Evolutionary conservation across 2,888 invertebrate species (phyloP).

Genomic region (Cantharis lateralis): DNA sequence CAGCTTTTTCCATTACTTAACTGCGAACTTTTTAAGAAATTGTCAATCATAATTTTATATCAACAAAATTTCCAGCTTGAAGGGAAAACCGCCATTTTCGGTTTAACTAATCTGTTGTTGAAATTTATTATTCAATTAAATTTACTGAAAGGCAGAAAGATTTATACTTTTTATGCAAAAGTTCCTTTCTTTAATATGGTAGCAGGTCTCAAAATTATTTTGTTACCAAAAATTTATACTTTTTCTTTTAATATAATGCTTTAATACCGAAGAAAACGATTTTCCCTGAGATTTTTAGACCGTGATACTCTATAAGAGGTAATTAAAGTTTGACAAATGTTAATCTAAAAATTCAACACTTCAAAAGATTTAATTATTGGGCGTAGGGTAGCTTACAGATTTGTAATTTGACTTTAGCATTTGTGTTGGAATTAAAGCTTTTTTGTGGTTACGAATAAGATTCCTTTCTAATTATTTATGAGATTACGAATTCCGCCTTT

Average conservation of each 20-base stretch:
- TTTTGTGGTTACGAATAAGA: background rate
- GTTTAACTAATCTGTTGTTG: background rate
- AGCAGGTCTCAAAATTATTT: background rate
- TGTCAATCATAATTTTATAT: background rate
- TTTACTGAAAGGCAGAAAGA: background rate
- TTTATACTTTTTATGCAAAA: background rate
- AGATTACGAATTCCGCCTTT: background rate
- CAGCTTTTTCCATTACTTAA: slow-evolving; percentile 8
- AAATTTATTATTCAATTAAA: background rate
- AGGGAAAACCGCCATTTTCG: background rate
- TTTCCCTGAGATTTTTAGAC: background rate
- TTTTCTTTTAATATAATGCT: background rate
- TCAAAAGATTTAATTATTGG: background rate
- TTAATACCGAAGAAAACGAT: background rate
- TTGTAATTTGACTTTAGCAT: background rate
- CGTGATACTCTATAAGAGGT: background rate
- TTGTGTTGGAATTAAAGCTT: background rate
- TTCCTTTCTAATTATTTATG: background rate
- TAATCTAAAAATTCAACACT: background rate
- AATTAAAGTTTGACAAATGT: background rate
- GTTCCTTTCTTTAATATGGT: background rate
- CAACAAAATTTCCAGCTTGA: background rate
- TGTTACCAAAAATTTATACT: background rate
- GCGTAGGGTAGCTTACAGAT: background rate
- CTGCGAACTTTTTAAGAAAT: background rate